phyloP scores from a whole-genome alignment of 1,140 invertebrate species.

The Philaenus spumarius region DNA sequence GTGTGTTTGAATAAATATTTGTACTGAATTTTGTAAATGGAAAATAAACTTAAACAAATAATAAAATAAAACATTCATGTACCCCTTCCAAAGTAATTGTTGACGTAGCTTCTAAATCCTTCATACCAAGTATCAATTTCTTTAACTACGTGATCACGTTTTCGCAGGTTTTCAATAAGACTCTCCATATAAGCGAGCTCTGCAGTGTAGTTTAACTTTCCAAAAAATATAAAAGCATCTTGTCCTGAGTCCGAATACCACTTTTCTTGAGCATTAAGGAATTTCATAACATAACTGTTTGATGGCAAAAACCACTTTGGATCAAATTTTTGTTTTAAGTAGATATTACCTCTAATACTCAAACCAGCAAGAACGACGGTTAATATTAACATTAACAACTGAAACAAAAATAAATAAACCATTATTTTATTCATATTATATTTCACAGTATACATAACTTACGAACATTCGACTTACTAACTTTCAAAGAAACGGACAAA shows the following conservation, averaged over 20 bases:
- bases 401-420: too few relatives aligned
- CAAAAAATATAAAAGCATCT: slow-evolving; percentile 57
- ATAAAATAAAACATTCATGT: background rate
- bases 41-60: background rate
- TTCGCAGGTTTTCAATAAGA: slow-evolving; percentile 46
- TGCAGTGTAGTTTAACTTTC: slow-evolving; percentile 54
- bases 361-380: slow-evolving; percentile 50
- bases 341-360: slow-evolving; percentile 50
- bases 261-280: slow-evolving; percentile 43
- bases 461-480: too few relatives aligned
- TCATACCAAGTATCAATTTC: slow-evolving; percentile 54
- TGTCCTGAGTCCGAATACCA: slow-evolving; percentile 59
- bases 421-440: too few relatives aligned
- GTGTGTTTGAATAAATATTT: too few relatives aligned
- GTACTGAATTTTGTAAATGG: too few relatives aligned
- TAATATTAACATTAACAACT: slow-evolving; percentile 50
- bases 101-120: slow-evolving; percentile 53
- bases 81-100: slow-evolving; percentile 42
- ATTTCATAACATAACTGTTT: slow-evolving; percentile 59
- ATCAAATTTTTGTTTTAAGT: slow-evolving; percentile 69
- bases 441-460: too few relatives aligned
- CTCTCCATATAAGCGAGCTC: slow-evolving; percentile 54
- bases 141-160: slow-evolving; percentile 45
- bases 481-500: too few relatives aligned
- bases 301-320: slow-evolving; percentile 68